Evolutionary conservation across 2,113 vertebrate species (phyloP).

Genomic region (Paraplagusia blochii): DNA sequence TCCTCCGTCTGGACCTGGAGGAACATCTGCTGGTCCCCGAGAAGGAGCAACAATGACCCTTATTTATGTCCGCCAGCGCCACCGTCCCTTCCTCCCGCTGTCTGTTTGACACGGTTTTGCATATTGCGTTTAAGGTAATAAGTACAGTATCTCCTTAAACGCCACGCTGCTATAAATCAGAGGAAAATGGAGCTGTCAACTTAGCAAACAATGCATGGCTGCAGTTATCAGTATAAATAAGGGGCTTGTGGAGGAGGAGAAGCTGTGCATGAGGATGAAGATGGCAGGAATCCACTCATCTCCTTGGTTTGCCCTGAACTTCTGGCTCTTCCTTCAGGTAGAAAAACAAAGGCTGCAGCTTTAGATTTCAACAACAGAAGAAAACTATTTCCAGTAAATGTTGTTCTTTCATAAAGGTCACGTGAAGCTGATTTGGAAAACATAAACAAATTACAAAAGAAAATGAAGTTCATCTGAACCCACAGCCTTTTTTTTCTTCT

Average conservation of each 20-base stretch:
- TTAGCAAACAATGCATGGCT: constrained; percentile 67
- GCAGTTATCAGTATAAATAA: constrained; percentile 74
- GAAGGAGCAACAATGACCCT: constrained; percentile 60
- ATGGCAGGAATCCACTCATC: constrained; percentile 32
- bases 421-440: too few relatives aligned
- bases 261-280: constrained; percentile 64
- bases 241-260: constrained; percentile 42
- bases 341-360: constrained; percentile 9
- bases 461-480: too few relatives aligned
- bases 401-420: too few relatives aligned
- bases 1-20: constrained; percentile 59
- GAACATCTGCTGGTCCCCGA: constrained; percentile 54
- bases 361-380: too few relatives aligned
- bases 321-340: constrained; percentile 5
- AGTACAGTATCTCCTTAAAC: constrained; percentile 75
- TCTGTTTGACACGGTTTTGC: constrained; percentile 67
- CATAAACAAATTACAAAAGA: too few relatives aligned
- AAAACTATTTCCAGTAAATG: too few relatives aligned
- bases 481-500: too few relatives aligned
- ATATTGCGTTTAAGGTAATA: constrained; percentile 74
- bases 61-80: constrained; percentile 54
- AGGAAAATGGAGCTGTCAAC: constrained; percentile 75
- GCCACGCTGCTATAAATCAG: constrained; percentile 73
- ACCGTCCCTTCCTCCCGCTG: constrained; percentile 26
- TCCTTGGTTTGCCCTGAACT: constrained; percentile 41